Evolutionary conservation across 2,113 vertebrate species (phyloP).

Genomic region (Brachypodius melanocephalos): DNA sequence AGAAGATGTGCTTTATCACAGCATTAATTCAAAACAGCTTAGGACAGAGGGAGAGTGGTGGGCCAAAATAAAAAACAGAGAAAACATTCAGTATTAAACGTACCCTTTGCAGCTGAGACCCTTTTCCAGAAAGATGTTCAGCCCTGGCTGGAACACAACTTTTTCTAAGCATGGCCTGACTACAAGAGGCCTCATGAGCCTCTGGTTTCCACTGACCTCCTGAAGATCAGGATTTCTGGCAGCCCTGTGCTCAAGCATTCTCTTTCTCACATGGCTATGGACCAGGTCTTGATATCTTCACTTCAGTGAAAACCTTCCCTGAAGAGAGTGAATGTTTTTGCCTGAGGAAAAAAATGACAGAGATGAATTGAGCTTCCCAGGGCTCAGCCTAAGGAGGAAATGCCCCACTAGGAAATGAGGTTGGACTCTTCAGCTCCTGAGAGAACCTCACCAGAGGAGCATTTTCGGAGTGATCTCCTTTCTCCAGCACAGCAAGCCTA

Average conservation of each 20-base stretch:
- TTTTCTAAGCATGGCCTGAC: background rate
- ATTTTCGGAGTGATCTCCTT: background rate
- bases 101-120: conserved; percentile 8
- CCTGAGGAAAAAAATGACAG: conserved; percentile 26
- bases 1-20: background rate
- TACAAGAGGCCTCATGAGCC: background rate
- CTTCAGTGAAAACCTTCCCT: conserved; percentile 31
- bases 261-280: background rate
- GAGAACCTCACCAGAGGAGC: background rate
- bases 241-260: conserved; percentile 8
- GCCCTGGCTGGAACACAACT: conserved; percentile 9
- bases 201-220: conserved; percentile 38
- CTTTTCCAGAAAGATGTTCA: conserved; percentile 64
- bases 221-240: conserved; percentile 35
- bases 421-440: background rate
- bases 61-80: conserved; percentile 10
- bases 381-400: background rate
- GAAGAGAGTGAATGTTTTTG: conserved; percentile 2
- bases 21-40: background rate
- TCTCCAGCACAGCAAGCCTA: background rate
- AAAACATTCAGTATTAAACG: background rate
- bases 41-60: background rate
- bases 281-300: conserved; percentile 19
- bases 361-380: conserved; percentile 20
- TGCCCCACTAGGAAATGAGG: background rate